Evolutionary conservation across 2,888 invertebrate species (phyloP).

Genomic region (Gonocerus acuteangulatus): DNA sequence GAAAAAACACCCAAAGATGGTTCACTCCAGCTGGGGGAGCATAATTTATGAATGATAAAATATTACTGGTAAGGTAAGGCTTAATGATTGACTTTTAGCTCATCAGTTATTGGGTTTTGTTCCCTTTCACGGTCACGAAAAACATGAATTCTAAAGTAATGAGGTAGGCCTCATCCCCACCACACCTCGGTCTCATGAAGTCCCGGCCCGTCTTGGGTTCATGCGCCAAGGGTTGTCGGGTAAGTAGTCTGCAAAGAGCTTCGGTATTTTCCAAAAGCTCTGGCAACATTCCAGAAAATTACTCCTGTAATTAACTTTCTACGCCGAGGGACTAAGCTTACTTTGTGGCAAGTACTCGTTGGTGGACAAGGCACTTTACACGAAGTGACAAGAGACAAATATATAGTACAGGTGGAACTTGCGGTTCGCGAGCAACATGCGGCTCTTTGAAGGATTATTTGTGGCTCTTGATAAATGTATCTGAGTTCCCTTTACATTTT

Average conservation of each 20-base stretch:
- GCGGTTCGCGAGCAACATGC: no score
- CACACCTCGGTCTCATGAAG: neutral
- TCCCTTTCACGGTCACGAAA: slow-evolving; percentile 16
- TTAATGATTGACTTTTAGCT: slow-evolving; percentile 22
- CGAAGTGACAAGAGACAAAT: no score
- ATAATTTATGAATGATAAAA: slow-evolving; percentile 19
- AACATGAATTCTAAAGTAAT: slow-evolving; percentile 19
- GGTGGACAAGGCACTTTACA: no score
- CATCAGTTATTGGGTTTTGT: slow-evolving; percentile 18
- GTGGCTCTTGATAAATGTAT: no score
- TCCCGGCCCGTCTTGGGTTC: neutral
- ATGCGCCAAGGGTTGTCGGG: neutral
- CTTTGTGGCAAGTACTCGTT: no score
- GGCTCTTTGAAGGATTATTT: no score
- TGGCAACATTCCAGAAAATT: no score
- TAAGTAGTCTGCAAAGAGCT: neutral
- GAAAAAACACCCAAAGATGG: slow-evolving; percentile 10
- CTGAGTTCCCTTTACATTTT: no score
- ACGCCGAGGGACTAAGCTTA: no score
- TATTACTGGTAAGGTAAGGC: slow-evolving; percentile 8
- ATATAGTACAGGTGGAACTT: no score
- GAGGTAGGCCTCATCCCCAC: neutral
- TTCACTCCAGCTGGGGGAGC: neutral
- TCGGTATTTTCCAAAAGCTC: no score
- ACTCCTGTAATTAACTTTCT: no score